Conservation (phyloP, 2,888 invertebrate genomes). For the Cantharis flavilabris region DNA sequence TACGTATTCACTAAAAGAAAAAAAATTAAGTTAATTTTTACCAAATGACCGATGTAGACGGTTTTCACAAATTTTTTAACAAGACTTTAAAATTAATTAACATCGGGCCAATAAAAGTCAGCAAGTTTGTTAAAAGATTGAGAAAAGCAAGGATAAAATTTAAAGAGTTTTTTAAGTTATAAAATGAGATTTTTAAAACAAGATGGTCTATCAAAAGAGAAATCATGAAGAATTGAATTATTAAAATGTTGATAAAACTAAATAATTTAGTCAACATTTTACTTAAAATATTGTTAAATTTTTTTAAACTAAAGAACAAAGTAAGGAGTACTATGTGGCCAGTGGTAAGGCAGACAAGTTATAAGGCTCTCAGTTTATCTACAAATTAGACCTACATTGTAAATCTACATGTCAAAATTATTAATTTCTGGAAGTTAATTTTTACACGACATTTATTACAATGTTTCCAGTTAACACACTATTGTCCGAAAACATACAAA, state of each 20-base stretch:
- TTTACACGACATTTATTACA: neutral
- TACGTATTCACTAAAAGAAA: constrained; percentile 76
- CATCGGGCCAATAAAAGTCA: neutral
- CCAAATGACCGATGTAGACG: neutral
- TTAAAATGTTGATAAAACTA: neutral
- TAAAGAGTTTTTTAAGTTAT: neutral
- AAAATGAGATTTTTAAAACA: neutral
- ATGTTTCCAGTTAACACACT: too few relatives aligned
- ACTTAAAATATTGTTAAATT: neutral
- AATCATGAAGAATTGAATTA: neutral
- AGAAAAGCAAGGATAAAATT: neutral
- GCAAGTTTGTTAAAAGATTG: neutral
- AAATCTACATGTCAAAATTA: neutral
- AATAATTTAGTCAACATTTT: neutral
- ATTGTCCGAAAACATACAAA: too few relatives aligned
- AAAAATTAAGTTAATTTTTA: constrained; percentile 1
- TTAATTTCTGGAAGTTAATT: neutral
- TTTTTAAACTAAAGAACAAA: neutral
- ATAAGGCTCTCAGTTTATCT: neutral
- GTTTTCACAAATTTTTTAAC: too few relatives aligned
- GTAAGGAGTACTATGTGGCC: too few relatives aligned
- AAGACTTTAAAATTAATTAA: too few relatives aligned
- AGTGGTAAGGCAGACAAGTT: neutral
- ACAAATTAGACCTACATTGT: neutral
- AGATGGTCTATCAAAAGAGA: neutral